phyloP scores from a whole-genome alignment of 2,797 vertebrate species.

The Rhynchotus rufescens region DNA sequence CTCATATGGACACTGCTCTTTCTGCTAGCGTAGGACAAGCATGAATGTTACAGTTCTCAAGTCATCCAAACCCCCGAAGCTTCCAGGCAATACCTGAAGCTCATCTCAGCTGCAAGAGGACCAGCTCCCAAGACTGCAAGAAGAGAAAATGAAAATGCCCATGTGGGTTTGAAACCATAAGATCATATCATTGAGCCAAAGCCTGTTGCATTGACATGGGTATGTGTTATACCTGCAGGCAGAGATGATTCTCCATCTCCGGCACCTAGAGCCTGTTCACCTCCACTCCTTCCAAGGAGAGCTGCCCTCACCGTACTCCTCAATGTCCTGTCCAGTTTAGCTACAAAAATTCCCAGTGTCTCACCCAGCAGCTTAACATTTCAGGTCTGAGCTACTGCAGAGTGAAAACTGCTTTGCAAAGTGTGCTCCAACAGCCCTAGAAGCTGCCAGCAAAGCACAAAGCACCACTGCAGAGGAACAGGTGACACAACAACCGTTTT shows the following conservation, averaged over 20 bases:
- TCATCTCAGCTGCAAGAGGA: conserved; percentile 32
- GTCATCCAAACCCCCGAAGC: conserved; percentile 41
- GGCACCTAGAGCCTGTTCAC: neutral
- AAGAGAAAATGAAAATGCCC: conserved; percentile 32
- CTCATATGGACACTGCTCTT: neutral
- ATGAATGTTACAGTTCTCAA: neutral
- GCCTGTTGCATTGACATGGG: conserved; percentile 7
- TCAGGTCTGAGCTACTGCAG: neutral
- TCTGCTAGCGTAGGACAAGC: neutral
- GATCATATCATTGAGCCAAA: conserved; percentile 45
- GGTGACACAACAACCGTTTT: neutral
- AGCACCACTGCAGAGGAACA: neutral
- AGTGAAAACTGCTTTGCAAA: neutral
- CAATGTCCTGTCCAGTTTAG: neutral
- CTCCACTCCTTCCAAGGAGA: neutral
- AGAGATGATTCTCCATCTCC: conserved; percentile 34
- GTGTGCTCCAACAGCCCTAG: rapidly evolving
- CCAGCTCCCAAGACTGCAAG: conserved; percentile 5
- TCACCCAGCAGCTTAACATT: neutral
- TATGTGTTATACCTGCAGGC: conserved; percentile 34
- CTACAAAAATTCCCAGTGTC: neutral
- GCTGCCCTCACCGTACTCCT: rapidly evolving
- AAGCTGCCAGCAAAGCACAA: neutral
- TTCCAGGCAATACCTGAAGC: conserved; percentile 5
- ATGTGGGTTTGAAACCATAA: conserved; percentile 46